Evolutionary conservation across 2,797 vertebrate species (phyloP), one percentile per base, ranked within the genome.

Genomic region (Triplophysa bombifrons): DNA sequence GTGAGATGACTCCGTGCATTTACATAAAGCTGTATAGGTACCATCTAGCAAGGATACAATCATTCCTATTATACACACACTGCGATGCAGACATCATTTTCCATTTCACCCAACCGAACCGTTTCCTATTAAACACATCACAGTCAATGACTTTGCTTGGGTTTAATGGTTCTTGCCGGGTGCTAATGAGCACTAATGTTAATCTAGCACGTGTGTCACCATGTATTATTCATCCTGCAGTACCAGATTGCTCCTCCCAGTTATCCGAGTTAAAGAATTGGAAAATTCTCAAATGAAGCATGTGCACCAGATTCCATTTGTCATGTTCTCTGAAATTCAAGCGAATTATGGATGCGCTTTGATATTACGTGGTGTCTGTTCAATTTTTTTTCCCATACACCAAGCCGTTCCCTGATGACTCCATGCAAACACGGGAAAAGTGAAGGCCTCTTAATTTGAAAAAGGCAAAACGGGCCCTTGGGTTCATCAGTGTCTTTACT

Each of bases 401-500:
- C 41, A 27, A 63, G 61, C 41, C 4, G 58, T 27, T 20, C 30
- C 44, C 51, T 60, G 66, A 70, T 78, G 60, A 61, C 41, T 63
- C 64, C 53, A 48, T 30, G 2, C 66, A 60, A 58, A 51, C 56
- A 55, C 30, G 12, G 25, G 56, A 55, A 73, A 78, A 73, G 44
- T 68, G 56, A 69, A 82, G 69, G 53, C 63, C 70, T 60, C 74
- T 74, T 78, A n/a, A 74, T 74, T 55, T 72, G 53, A 63, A 78
- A 80, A 84, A 44, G 3, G 55, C 64, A 58, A 78, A 77, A 53
- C 67, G 76, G 68, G 41, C 74, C 80, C 22, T 55, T 70, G 65
- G 72, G 70, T 74, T 75, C 67, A 60, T 74, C 38, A 71, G 51
- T 67, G 67, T 74, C 51, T 67, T 16, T 65, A 22, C 78, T 76